phyloP scores from a whole-genome alignment of 35 echinoderm and acorn worm genomes.

The Diadema setosum region DNA sequence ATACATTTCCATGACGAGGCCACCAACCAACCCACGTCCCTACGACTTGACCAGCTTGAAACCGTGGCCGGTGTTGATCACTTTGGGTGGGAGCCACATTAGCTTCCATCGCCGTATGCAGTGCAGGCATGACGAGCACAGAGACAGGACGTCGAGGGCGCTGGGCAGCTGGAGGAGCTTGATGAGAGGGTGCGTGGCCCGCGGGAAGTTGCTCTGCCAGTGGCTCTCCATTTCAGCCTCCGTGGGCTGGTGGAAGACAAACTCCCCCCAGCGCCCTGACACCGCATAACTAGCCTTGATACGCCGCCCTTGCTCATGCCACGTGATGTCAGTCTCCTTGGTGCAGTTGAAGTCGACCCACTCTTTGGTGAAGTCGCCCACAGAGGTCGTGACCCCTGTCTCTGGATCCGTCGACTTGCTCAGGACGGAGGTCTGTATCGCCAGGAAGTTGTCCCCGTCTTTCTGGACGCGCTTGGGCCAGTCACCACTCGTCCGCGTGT shows the following conservation, averaged over 20 bases:
- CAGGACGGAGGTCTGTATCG: conserved; percentile 66
- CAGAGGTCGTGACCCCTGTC: conserved; percentile 55
- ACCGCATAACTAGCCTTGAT: conserved; percentile 69
- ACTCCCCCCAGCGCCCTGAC: conserved; percentile 78
- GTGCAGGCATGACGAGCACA: conserved; percentile 45
- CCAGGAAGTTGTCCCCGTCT: conserved; percentile 57
- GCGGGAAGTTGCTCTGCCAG: conserved; percentile 90
- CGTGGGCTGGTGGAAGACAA: conserved; percentile 85
- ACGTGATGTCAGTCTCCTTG: conserved; percentile 47
- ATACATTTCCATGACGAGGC: no score
- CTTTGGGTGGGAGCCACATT: conserved; percentile 86
- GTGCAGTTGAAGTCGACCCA: conserved; percentile 96
- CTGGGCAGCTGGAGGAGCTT: conserved; percentile 62
- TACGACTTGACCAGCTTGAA: conserved; percentile 92
- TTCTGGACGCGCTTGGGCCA: conserved; percentile 71
- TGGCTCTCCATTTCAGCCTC: conserved; percentile 86
- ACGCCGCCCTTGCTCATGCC: conserved; percentile 86
- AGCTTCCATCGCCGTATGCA: conserved; percentile 84
- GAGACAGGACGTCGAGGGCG: conserved; percentile 49
- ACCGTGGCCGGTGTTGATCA: conserved; percentile 90
- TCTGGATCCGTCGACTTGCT: conserved; percentile 82
- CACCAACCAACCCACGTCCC: no score
- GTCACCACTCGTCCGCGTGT: conserved; percentile 37
- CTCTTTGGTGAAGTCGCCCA: conserved; percentile 89
- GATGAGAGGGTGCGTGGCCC: conserved; percentile 74